These are phyloP conservation scores for Probosciger aterrimus DNA, from an alignment of 2,113 vertebrate species.

Conservation along the genomic window DNA sequence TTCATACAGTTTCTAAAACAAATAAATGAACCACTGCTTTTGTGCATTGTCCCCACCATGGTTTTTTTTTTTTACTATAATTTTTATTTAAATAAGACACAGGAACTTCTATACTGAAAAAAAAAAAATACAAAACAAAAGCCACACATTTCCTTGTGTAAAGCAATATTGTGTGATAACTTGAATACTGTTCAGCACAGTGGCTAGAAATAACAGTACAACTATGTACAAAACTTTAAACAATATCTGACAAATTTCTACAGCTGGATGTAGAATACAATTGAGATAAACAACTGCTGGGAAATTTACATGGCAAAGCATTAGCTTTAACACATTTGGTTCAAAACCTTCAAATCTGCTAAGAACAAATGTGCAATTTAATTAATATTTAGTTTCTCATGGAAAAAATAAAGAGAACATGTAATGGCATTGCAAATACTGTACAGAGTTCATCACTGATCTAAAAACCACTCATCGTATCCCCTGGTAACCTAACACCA, in stretches of 20 bases:
- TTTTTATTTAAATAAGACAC: slow-evolving; percentile 96
- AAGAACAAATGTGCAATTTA: slow-evolving; percentile 74
- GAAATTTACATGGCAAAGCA: slow-evolving; percentile 76
- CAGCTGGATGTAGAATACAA: slow-evolving; percentile 76
- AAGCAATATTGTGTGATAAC: slow-evolving; percentile 81
- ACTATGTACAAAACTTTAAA: slow-evolving; percentile 82
- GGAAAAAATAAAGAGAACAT: slow-evolving; percentile 69
- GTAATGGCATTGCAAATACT: slow-evolving; percentile 62
- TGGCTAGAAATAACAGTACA: slow-evolving; percentile 80
- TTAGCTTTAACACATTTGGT: slow-evolving; percentile 77
- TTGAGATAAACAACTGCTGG: slow-evolving; percentile 75
- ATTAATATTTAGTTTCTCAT: slow-evolving; percentile 77
- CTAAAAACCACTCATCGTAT: slow-evolving; percentile 47
- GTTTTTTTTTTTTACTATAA: slow-evolving; percentile 74
- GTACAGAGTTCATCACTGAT: slow-evolving; percentile 66
- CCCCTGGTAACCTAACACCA: slow-evolving; percentile 55
- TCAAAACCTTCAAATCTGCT: slow-evolving; percentile 71
- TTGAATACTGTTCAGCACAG: slow-evolving; percentile 81
- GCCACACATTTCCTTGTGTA: slow-evolving; percentile 81
- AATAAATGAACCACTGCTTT: not conserved
- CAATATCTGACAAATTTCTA: slow-evolving; percentile 77
- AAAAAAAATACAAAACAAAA: slow-evolving; percentile 86
- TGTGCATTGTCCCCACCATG: not conserved
- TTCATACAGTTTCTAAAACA: not conserved
- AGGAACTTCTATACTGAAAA: slow-evolving; percentile 85